A percentile compares a stretch with the other conserved stretches of the same genome.
Conservation (phyloP, 2,113 vertebrate species). For the Hipposideros armiger region DNA sequence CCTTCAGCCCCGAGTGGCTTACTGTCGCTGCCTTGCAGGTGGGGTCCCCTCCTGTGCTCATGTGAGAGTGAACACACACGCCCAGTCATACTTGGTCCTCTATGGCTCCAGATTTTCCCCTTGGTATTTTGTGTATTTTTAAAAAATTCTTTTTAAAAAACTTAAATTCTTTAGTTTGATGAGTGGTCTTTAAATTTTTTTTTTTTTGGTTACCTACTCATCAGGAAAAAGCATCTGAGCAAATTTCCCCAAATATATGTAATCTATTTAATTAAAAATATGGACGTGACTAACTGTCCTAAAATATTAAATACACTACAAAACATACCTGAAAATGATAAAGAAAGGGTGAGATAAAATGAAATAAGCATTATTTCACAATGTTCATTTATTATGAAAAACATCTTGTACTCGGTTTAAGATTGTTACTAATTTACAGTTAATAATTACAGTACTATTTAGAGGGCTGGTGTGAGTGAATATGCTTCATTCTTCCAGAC, state of each 20-base stretch:
- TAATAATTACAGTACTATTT: neutral
- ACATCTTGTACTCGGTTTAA: neutral
- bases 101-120: neutral
- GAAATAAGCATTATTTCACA: constrained; percentile 1
- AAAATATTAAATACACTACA: neutral
- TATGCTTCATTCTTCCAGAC: neutral
- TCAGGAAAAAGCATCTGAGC: neutral
- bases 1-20: neutral
- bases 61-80: neutral
- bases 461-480: neutral
- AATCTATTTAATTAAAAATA: neutral
- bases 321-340: neutral
- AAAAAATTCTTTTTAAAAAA: neutral
- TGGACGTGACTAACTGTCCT: neutral
- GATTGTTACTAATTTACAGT: constrained; percentile 31
- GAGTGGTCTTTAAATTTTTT: neutral
- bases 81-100: neutral
- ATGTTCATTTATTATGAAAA: neutral
- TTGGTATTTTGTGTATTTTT: neutral
- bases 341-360: neutral
- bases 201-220: neutral
- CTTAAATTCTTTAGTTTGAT: neutral
- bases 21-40: neutral
- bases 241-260: neutral
- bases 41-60: accelerated